Percentiles rank a stretch among this genome's conserved stretches.
Evolutionary conservation across 2,888 invertebrate genomes (phyloP).

Genomic region (Eurytoma adleriae): DNA sequence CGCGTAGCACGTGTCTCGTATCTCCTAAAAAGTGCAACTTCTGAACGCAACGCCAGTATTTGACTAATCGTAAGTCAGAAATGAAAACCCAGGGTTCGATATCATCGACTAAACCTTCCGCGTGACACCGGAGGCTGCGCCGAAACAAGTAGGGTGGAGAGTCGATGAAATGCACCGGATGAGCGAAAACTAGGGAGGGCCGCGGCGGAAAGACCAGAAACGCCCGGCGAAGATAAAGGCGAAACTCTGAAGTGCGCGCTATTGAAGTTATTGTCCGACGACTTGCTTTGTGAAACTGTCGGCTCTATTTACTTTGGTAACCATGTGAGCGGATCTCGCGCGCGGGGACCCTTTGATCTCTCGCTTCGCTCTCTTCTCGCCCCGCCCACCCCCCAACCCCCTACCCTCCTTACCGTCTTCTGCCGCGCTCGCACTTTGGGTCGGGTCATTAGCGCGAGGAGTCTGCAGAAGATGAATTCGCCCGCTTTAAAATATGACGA

Average conservation of each 20-base stretch:
- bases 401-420: too few species aligned
- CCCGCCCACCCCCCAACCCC: too few species aligned
- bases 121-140: too few species aligned
- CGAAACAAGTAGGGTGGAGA: conserved; percentile 1
- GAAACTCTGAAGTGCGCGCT: conserved; percentile 11
- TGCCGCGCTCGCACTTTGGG: not conserved
- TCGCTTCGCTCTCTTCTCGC: not conserved
- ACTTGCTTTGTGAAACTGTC: conserved; percentile 25
- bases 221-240: not conserved
- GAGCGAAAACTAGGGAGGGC: not conserved
- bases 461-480: not conserved
- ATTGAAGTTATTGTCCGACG: conserved; percentile 27
- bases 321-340: conserved; percentile 3
- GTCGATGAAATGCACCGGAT: conserved; percentile 10
- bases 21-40: too few species aligned
- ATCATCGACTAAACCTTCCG: too few species aligned
- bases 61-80: too few species aligned
- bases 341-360: conserved; percentile 22
- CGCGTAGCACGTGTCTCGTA: too few species aligned
- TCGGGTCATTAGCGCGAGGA: conserved; percentile 11
- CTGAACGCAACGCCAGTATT: too few species aligned
- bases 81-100: too few species aligned
- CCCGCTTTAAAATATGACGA: not conserved
- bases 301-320: conserved; percentile 33
- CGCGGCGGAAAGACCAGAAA: not conserved